A percentile compares a stretch with the other conserved stretches of the same genome.
Evolutionary conservation across 2,888 invertebrate species (phyloP).

Genomic region (Epiblema foenella): DNA sequence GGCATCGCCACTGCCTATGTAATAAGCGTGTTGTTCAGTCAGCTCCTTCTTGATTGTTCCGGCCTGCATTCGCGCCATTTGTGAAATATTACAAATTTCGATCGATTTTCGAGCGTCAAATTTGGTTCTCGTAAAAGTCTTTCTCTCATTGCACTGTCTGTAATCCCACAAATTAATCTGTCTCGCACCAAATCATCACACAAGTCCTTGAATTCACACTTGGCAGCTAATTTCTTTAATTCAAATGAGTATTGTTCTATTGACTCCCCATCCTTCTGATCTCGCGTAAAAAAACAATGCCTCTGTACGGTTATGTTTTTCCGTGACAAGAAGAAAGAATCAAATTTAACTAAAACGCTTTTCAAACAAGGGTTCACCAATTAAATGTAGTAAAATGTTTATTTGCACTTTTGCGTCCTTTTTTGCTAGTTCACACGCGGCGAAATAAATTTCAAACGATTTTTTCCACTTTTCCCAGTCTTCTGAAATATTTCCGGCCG

Average conservation of each 20-base stretch:
- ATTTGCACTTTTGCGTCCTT: constrained; percentile 25
- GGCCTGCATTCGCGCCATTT: constrained; percentile 15
- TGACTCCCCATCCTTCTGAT: constrained; percentile 9
- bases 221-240: constrained; percentile 20
- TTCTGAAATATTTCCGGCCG: constrained; percentile 25
- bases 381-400: constrained; percentile 35
- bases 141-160: constrained; percentile 16
- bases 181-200: constrained; percentile 14
- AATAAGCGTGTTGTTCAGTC: constrained; percentile 10
- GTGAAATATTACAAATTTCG: constrained; percentile 17
- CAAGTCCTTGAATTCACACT: constrained; percentile 25
- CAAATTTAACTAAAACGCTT: constrained; percentile 3
- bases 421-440: constrained; percentile 39
- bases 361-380: constrained; percentile 22
- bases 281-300: constrained; percentile 14
- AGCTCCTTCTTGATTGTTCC: constrained; percentile 5
- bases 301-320: constrained; percentile 18
- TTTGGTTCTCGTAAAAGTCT: constrained; percentile 15
- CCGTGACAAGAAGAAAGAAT: constrained; percentile 8
- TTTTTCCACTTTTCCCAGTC: constrained; percentile 34
- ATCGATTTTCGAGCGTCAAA: constrained; percentile 12
- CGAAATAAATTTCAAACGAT: constrained; percentile 27
- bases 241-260: constrained; percentile 15
- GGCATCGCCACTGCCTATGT: background rate
- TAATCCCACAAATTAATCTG: constrained; percentile 16